Evolutionary conservation across 2,888 invertebrate species (phyloP), one percentile per base, ranked within the genome.

Genomic region (Chrysolina haemoptera): DNA sequence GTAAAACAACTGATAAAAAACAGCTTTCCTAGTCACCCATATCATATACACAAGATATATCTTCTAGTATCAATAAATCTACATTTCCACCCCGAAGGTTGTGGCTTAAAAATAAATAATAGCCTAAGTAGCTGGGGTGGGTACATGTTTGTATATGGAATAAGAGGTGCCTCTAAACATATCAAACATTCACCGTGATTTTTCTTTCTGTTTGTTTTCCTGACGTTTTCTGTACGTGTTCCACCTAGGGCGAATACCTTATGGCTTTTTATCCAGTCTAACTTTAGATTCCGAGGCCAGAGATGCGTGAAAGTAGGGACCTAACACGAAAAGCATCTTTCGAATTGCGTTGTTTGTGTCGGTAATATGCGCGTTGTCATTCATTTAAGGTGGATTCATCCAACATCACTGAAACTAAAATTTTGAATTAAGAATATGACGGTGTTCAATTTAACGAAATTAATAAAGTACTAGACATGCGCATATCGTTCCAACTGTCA

Each of bases 221-320:
- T 68, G 63, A 48, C 20, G 63, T 59, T 62, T 62, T 72, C 67
- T 65, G 40, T 62, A 62, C 43, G 67, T 43, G 53, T 67, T 67
- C 35, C 69, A 66, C 63, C 66, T 10, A 62, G 66, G 50, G 70
- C 71, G 59, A 59, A 53, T 35, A 55, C 70, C 68, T 53, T 20
- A 8, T 53, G 12, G 53, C 40, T 41, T 50, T 73, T 71, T 72
- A 14, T 66, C 66, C 62, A 48, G 53, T 46, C 76, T 73, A 76
- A 73, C 71, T 76, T 76, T 76, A 76, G 74, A 71, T 53, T 35
- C 50, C 59, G 71, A 55, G 62, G 64, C 41, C 55, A 68, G 73
- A 65, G 69, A 69, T 62, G 66, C 65, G 62, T 67, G 40, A 71
- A 73, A 53, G 73, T 53, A 27, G 46, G 65, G 22, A 16, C 59